Evolutionary conservation across 2,113 vertebrate species (phyloP), one percentile per base, ranked within the genome.

Genomic region (Campylorhamphus procurvoides): DNA sequence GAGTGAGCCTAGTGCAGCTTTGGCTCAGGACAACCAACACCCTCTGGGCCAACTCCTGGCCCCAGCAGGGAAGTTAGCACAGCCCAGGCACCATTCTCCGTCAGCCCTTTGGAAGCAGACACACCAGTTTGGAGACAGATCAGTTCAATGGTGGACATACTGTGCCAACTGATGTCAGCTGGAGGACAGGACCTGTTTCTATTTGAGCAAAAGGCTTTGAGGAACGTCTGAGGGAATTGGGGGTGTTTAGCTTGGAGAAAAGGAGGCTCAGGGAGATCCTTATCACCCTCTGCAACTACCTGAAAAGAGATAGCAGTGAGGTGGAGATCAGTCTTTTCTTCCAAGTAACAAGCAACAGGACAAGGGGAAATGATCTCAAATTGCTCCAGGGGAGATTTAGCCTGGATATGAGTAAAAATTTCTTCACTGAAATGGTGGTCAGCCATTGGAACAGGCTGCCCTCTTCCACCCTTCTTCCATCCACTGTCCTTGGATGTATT

Each of bases 61-160:
- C 47, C 20, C 49, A 47, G 18, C 1, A 2, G 12, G 9, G 66
- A 5, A 20, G 24, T 37, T 29, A 68, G 47, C 24, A 14, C 49
- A 64, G 39, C 35, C 33, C 64, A 22, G 64, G 24, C 27, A 53
- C 14, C 1, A 1, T n/a, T 60, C 71, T 37, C 46, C 63, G 29
- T 22, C 22, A n/a, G 37, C 6, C 7, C n/a, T 69, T 91, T 58
- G 63, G 71, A 90, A 87, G 29, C 58, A 90, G 42, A 37, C 28
- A 10, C 8, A 0, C 27, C 20, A 8, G 19, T 91, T 29, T 66
- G 62, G 62, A 66, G 49, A 15, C 0, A 0, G n/a, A 37, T 27
- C 18, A 15, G 42, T 78, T 67, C 40, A 49, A 25, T 56, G 27
- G 23, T 35, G 78, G 44, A 37, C 33, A 68, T 44, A 33, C 23